These are phyloP conservation scores for Nebria salina DNA, from an alignment of 2,888 invertebrate species.

Conservation along the genomic window DNA sequence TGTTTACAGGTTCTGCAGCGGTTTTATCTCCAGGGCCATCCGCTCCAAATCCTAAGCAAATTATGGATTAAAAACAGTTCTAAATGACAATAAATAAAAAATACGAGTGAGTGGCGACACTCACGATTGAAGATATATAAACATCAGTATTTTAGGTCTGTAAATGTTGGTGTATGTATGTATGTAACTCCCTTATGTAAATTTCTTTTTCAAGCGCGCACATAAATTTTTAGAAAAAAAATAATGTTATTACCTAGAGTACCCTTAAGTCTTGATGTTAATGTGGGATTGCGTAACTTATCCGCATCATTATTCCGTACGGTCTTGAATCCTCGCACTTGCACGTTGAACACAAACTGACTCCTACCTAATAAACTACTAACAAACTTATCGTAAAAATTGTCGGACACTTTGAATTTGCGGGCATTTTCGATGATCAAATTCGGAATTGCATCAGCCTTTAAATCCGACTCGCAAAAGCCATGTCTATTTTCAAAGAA, in stretches of 20 bases:
- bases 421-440: constrained; percentile 54
- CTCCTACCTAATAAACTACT: constrained; percentile 55
- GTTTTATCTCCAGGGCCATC: constrained; percentile 50
- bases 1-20: constrained; percentile 54
- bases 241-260: constrained; percentile 57
- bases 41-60: constrained; percentile 49
- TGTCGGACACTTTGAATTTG: constrained; percentile 53
- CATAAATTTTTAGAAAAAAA: neutral
- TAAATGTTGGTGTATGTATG: no score
- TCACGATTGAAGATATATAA: no score
- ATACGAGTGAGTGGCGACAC: no score
- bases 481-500: constrained; percentile 65
- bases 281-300: constrained; percentile 74
- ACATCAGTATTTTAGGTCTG: no score
- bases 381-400: constrained; percentile 57
- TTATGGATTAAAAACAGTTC: constrained; percentile 10
- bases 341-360: constrained; percentile 62
- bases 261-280: constrained; percentile 74
- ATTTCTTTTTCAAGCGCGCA: no score
- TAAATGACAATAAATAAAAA: neutral
- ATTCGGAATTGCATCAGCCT: constrained; percentile 54
- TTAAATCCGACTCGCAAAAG: constrained; percentile 55
- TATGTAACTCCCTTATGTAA: no score
- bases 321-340: constrained; percentile 82
- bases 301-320: constrained; percentile 78